These are phyloP conservation scores for Phengaris arion DNA, from an alignment of 2,888 invertebrate genomes.

Conservation along the genomic window DNA sequence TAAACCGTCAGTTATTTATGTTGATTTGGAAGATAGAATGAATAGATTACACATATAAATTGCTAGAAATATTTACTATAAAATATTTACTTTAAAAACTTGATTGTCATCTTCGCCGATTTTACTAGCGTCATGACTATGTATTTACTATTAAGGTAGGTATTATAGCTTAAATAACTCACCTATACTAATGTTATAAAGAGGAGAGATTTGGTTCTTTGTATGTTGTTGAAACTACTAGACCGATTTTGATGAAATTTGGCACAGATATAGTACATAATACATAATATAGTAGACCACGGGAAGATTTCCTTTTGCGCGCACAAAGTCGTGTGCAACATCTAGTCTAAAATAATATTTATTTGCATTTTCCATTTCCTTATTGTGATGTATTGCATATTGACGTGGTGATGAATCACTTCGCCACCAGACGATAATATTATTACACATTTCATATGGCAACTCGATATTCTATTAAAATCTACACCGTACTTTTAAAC, in stretches of 20 bases:
- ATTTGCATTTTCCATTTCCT: neutral
- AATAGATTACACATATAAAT: slow-evolving; percentile 6
- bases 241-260: too few species aligned
- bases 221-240: too few species aligned
- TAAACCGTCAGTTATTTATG: slow-evolving; percentile 1
- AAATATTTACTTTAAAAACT: neutral
- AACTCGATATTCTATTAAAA: neutral
- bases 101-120: slow-evolving; percentile 1
- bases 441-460: neutral
- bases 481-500: neutral
- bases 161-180: neutral
- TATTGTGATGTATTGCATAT: neutral
- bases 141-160: neutral
- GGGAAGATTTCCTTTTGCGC: too few species aligned
- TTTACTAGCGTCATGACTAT: neutral
- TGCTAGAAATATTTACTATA: neutral
- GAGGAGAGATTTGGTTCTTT: too few species aligned
- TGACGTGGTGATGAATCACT: too few species aligned
- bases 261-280: too few species aligned
- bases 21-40: slow-evolving; percentile 12
- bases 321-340: too few species aligned
- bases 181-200: too few species aligned
- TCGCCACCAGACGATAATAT: neutral
- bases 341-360: neutral
- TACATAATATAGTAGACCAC: too few species aligned